phyloP scores from a whole-genome alignment of 2,113 vertebrate species.

The Parus major region DNA sequence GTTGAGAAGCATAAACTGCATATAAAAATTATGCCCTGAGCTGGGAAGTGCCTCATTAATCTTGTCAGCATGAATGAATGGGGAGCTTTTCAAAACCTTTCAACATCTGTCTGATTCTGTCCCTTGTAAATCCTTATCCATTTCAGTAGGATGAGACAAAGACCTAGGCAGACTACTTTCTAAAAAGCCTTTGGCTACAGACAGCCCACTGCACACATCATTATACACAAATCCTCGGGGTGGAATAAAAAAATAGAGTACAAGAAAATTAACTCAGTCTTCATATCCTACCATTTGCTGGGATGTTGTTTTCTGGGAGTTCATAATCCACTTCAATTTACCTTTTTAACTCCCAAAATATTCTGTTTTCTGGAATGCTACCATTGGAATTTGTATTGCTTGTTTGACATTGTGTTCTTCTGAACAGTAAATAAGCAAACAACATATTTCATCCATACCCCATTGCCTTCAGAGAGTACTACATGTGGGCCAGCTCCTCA shows the following conservation, averaged over 20 bases:
- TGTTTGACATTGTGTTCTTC: not conserved
- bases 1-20: not conserved
- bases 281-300: not conserved
- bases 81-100: constrained; percentile 36
- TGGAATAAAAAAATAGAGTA: not conserved
- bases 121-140: not conserved
- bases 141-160: not conserved
- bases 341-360: not conserved
- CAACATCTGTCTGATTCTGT: constrained; percentile 3
- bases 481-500: not conserved
- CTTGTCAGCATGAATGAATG: not conserved
- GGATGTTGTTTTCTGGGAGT: not conserved
- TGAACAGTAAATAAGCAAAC: not conserved
- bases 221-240: not conserved
- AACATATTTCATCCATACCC: not conserved
- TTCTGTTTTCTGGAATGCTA: not conserved
- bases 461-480: not conserved
- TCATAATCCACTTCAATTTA: not conserved
- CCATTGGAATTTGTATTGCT: not conserved
- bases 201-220: not conserved
- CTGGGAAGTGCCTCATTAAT: constrained; percentile 12
- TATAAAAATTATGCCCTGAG: not conserved
- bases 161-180: not conserved
- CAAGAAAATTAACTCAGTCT: not conserved
- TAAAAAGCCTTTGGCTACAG: constrained; percentile 22